Evolutionary conservation across 2,888 invertebrate species (phyloP).

Genomic region (Acleris cristana): DNA sequence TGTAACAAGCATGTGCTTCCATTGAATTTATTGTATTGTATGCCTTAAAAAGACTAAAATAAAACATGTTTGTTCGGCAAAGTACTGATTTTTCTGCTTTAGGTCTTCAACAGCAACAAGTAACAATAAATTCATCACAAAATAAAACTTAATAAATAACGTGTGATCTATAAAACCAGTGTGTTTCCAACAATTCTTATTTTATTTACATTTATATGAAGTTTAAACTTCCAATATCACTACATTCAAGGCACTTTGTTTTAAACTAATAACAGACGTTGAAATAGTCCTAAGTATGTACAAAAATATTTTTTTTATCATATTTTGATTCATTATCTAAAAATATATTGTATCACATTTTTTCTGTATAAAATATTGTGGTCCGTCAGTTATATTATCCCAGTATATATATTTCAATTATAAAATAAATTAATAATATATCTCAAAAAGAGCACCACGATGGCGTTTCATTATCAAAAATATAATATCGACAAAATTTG

Average conservation of each 20-base stretch:
- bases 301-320: conserved; percentile 54
- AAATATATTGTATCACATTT: conserved; percentile 77
- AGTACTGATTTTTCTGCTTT: conserved; percentile 1
- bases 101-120: conserved; percentile 24
- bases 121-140: conserved; percentile 64
- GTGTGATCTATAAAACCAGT: conserved; percentile 67
- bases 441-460: conserved; percentile 59
- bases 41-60: conserved; percentile 7
- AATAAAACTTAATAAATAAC: conserved; percentile 60
- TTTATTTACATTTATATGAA: conserved; percentile 48
- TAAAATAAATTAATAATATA: conserved; percentile 41
- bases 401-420: conserved; percentile 46
- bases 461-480: conserved; percentile 11
- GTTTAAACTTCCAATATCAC: conserved; percentile 46
- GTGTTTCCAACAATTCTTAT: conserved; percentile 55
- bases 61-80: conserved; percentile 31
- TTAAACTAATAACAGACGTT: conserved; percentile 42
- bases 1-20: too few relatives aligned
- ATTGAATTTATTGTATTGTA: neutral
- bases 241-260: conserved; percentile 60
- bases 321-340: conserved; percentile 68
- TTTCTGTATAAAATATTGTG: conserved; percentile 62
- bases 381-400: conserved; percentile 59
- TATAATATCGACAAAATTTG: conserved; percentile 29
- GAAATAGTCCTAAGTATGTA: conserved; percentile 49